Evolutionary conservation across 2,888 invertebrate species (phyloP).

Genomic region (Leptinotarsa rubiginosa): DNA sequence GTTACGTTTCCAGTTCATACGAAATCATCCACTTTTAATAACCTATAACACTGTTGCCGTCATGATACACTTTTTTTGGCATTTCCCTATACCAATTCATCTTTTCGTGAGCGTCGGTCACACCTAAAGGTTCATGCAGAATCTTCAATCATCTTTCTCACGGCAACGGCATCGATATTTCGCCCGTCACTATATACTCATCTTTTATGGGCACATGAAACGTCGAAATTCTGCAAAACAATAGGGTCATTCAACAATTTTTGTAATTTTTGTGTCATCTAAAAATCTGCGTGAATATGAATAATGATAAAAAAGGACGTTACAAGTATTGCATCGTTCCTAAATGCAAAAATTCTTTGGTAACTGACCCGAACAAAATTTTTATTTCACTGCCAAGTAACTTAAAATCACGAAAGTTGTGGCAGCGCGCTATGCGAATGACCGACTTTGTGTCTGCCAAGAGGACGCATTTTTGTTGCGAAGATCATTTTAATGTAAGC

Average conservation of each 20-base stretch:
- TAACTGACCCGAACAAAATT: neutral
- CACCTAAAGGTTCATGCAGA: too few relatives aligned
- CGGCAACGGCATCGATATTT: too few relatives aligned
- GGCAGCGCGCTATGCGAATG: neutral
- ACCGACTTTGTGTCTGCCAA: neutral
- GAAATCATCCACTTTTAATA: too few relatives aligned
- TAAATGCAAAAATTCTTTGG: neutral
- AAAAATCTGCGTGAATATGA: slow-evolving; percentile 1
- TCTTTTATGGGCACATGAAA: too few relatives aligned
- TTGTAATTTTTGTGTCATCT: neutral
- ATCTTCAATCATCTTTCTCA: too few relatives aligned
- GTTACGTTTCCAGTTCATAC: too few relatives aligned
- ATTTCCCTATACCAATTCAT: too few relatives aligned
- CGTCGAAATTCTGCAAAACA: neutral
- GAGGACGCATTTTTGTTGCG: neutral
- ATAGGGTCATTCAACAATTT: neutral
- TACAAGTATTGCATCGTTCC: slow-evolving; percentile 3
- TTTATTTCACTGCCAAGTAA: neutral
- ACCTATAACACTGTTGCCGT: too few relatives aligned
- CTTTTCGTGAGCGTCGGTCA: too few relatives aligned
- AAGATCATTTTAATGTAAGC: neutral
- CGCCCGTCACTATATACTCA: too few relatives aligned
- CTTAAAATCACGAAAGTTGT: neutral
- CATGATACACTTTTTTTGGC: too few relatives aligned
- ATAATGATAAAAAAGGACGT: neutral